Percentiles rank a stretch among this genome's conserved stretches.
Evolutionary conservation across 2,113 vertebrate species (phyloP).

Genomic region (Campylomormyrus numenius): DNA sequence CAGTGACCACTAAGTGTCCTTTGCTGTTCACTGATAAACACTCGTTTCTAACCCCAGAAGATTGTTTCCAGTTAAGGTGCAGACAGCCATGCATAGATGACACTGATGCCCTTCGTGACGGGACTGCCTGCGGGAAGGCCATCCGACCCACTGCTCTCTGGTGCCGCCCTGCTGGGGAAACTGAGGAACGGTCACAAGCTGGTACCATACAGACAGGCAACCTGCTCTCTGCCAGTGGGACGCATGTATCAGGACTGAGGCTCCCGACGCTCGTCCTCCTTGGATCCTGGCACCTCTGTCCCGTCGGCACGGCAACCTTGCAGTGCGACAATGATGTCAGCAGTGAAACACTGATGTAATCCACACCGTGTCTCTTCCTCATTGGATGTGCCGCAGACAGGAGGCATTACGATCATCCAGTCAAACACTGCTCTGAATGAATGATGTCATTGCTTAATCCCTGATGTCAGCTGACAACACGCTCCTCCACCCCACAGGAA

Average conservation of each 20-base stretch:
- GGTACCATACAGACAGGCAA: background rate
- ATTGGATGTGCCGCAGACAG: background rate
- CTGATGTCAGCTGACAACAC: slow-evolving; percentile 22
- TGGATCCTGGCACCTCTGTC: background rate
- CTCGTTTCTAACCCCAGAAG: background rate
- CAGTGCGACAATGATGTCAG: background rate
- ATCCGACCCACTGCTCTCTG: background rate
- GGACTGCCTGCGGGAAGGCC: background rate
- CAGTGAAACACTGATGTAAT: background rate
- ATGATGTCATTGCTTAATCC: slow-evolving; percentile 18
- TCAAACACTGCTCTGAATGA: background rate
- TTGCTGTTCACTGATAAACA: background rate
- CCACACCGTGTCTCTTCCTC: background rate
- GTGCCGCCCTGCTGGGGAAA: background rate
- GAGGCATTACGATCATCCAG: background rate
- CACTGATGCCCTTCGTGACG: background rate
- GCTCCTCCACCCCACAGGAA: slow-evolving; percentile 17
- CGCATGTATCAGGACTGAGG: background rate
- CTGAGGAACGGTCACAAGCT: background rate
- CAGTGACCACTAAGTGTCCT: background rate
- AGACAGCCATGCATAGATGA: background rate
- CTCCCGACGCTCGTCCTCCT: background rate
- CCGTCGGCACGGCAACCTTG: background rate
- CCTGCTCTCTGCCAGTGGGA: background rate
- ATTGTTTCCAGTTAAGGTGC: background rate